phyloP scores from a whole-genome alignment of 2,797 vertebrate genomes.

The Anguilla obscura region DNA sequence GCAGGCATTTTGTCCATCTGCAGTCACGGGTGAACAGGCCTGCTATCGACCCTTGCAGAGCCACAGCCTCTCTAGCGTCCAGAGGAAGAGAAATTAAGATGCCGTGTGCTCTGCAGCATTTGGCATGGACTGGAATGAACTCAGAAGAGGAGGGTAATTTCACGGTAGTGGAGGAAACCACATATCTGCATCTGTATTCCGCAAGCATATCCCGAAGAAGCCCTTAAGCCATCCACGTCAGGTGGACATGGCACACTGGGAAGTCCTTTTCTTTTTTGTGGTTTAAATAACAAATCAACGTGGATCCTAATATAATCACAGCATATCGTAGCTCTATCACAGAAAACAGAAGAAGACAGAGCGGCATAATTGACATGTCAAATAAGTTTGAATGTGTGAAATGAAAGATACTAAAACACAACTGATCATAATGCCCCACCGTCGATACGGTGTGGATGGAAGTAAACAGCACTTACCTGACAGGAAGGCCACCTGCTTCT shows the following conservation, averaged over 20 bases:
- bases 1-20: not conserved
- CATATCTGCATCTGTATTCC: not conserved
- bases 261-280: not conserved
- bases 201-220: not conserved
- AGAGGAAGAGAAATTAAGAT: not conserved
- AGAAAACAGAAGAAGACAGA: not conserved
- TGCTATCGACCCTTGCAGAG: not conserved
- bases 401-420: not conserved
- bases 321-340: not conserved
- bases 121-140: not conserved
- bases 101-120: not conserved
- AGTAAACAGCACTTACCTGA: conserved; percentile 80
- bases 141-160: not conserved
- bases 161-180: not conserved
- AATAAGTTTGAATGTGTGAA: not conserved
- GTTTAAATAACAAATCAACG: not conserved
- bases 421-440: not conserved
- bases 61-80: not conserved
- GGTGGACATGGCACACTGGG: not conserved
- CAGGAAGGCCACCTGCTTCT: conserved; percentile 90
- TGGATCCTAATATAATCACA: not conserved
- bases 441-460: not conserved
- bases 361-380: not conserved
- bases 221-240: not conserved
- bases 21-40: not conserved